These are phyloP conservation scores for Cryptophagus acutangulus DNA, from an alignment of 2,888 invertebrate genomes.

Conservation along the genomic window DNA sequence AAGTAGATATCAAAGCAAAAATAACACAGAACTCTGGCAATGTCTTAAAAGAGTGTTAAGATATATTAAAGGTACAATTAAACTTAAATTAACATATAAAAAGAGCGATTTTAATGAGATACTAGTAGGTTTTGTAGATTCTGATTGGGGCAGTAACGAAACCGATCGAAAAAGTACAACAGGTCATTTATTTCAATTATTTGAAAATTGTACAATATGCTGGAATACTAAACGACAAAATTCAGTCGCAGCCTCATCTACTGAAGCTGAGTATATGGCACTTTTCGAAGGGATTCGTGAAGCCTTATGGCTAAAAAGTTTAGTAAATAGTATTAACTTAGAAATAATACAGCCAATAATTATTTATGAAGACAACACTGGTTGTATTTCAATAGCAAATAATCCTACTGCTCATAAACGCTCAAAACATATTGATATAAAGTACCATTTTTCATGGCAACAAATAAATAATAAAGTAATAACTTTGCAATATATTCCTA, in stretches of 20 bases:
- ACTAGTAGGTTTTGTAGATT: constrained; percentile 12
- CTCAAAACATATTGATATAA: constrained; percentile 9
- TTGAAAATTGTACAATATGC: constrained; percentile 11
- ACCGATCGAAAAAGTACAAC: constrained; percentile 13
- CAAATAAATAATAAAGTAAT: constrained; percentile 3
- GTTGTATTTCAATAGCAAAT: constrained; percentile 5
- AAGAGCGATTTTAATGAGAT: constrained; percentile 6
- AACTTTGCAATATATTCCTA: constrained; percentile 5
- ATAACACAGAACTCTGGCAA: constrained; percentile 20
- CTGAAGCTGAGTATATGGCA: constrained; percentile 6
- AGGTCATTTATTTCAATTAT: constrained; percentile 14
- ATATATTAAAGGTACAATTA: constrained; percentile 25
- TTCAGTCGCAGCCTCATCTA: constrained; percentile 10
- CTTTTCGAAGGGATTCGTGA: constrained; percentile 2
- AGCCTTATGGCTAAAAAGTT: constrained; percentile 4
- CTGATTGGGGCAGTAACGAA: constrained; percentile 14
- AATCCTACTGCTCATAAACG: constrained; percentile 4
- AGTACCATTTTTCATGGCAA: constrained; percentile 6
- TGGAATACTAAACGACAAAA: constrained; percentile 13
- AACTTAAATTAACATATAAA: constrained; percentile 9
- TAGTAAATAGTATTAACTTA: constrained; percentile 3
- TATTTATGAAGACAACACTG: constrained; percentile 7
- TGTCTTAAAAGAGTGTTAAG: constrained; percentile 25
- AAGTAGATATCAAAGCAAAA: constrained; percentile 19
- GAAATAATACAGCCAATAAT: not conserved